Evolutionary conservation across 2,113 vertebrate species (phyloP), one percentile per base, ranked within the genome.

Genomic region (Aramus guarauna): DNA sequence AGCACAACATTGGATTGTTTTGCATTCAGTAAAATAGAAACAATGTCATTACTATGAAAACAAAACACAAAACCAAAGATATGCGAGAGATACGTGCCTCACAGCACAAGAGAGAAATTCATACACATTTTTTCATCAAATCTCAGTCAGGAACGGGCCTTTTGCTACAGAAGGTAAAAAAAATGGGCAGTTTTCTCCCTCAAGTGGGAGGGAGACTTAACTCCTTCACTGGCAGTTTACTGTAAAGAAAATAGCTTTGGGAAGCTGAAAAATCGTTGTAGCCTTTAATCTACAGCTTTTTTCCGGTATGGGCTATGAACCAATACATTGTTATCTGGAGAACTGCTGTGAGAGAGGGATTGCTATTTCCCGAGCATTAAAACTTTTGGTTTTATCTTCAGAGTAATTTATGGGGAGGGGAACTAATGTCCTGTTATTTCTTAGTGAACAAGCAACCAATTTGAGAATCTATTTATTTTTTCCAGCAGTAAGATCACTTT

Each of bases 21-120:
- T 11, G 26, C 32, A 30, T 64, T 24, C 36, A 24, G 4, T 50
- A 18, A 19, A 39, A 59, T 5, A n/a, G 43, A 68, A 75, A 27
- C 12, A 52, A 13, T 29, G 17, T 47, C 59, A 32, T 27, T 36
- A 14, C 45, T 50, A 24, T 8, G 7, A 47, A 47, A 58, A 71
- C 18, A 48, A 41, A 67, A 48, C 19, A 56, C 8, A 60, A 18
- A n/a, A 45, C 6, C 12, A 30, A 53, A 16, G 29, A 26, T 36
- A 20, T 0, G 0, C 6, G 48, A 55, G 21, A 79, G 27, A 22
- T 3, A 32, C 5, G 15, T 36, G 17, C 30, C 45, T 24, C 11
- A 24, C 9, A 30, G 32, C 29, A 60, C 6, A 45, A 19, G 26
- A 41, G 18, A 37, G 7, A 68, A 56, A 50, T 34, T 21, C 14